These are phyloP conservation scores for Drosophila ezoana DNA, from an alignment of 2,888 invertebrate species.

Conservation along the genomic window DNA sequence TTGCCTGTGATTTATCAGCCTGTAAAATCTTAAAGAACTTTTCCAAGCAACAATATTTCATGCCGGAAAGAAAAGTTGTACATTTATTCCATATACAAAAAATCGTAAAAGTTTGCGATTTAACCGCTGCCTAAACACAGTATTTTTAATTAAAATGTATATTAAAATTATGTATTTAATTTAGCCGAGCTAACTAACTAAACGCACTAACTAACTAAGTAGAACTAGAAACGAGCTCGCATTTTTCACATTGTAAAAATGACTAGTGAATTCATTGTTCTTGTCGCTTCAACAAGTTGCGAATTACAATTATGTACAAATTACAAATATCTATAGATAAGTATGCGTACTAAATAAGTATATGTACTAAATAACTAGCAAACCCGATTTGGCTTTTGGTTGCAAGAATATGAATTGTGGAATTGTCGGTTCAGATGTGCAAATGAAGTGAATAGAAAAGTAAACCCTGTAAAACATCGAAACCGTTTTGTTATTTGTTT, in stretches of 20 bases:
- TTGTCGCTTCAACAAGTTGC: conserved; percentile 60
- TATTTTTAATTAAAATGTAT: conserved; percentile 11
- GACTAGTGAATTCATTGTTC: conserved; percentile 78
- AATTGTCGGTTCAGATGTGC: conserved; percentile 35
- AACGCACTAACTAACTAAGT: conserved; percentile 43
- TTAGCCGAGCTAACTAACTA: conserved; percentile 48
- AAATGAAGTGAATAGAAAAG: conserved; percentile 36
- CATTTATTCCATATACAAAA: conserved; percentile 47
- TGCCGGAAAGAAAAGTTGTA: conserved; percentile 27
- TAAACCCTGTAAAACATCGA: conserved; percentile 54
- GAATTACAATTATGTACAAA: conserved; percentile 53
- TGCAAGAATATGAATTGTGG: conserved; percentile 59
- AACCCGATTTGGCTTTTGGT: conserved; percentile 75
- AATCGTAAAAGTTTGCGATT: conserved; percentile 36
- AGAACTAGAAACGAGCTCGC: conserved; percentile 77
- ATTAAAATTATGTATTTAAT: conserved; percentile 28
- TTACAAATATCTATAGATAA: conserved; percentile 6
- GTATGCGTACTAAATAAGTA: not conserved
- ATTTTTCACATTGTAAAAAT: conserved; percentile 82
- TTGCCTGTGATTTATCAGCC: conserved; percentile 37
- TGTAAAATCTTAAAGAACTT: conserved; percentile 5
- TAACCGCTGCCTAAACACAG: conserved; percentile 56
- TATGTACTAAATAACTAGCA: conserved; percentile 53
- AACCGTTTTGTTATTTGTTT: conserved; percentile 14
- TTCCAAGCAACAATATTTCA: not conserved